phyloP scores from a whole-genome alignment of 1,140 invertebrate species.

The Littorina saxatilis region DNA sequence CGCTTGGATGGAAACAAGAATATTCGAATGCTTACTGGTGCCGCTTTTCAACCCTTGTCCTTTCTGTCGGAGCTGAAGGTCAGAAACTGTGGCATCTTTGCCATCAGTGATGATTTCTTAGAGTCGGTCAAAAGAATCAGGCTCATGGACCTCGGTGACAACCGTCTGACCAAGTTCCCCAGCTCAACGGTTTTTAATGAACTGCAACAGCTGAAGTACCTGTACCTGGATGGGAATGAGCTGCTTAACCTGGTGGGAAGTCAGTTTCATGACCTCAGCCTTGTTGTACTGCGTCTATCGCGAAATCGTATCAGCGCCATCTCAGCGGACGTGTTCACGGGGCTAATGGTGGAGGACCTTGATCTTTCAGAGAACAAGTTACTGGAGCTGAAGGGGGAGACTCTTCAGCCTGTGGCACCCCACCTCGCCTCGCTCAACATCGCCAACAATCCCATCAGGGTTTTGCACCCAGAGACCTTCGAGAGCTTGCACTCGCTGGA shows the following conservation, averaged over 20 bases:
- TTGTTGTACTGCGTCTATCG: constrained; percentile 54
- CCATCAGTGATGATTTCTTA: constrained; percentile 53
- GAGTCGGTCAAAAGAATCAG: constrained; percentile 41
- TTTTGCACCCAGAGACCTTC: constrained; percentile 49
- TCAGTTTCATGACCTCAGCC: constrained; percentile 54
- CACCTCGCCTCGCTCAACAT: constrained; percentile 51
- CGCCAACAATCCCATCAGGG: constrained; percentile 55
- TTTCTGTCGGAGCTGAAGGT: constrained; percentile 47
- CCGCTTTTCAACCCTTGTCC: constrained; percentile 50
- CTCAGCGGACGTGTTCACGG: constrained; percentile 45
- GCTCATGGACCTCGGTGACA: constrained; percentile 56
- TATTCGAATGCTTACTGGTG: constrained; percentile 48
- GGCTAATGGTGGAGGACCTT: constrained; percentile 41
- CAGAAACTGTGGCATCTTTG: constrained; percentile 51
- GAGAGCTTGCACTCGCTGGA: constrained; percentile 50
- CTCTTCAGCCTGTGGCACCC: constrained; percentile 45
- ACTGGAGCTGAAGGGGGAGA: constrained; percentile 35
- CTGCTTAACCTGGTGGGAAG: constrained; percentile 42
- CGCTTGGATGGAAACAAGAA: constrained; percentile 58
- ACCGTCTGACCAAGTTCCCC: constrained; percentile 48
- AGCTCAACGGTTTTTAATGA: constrained; percentile 36
- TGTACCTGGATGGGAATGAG: constrained; percentile 56
- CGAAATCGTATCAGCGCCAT: constrained; percentile 54
- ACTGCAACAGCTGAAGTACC: constrained; percentile 40
- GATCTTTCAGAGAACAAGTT: constrained; percentile 62